phyloP scores from a whole-genome alignment of 2,888 invertebrate genomes.

The Xestia ashworthii region DNA sequence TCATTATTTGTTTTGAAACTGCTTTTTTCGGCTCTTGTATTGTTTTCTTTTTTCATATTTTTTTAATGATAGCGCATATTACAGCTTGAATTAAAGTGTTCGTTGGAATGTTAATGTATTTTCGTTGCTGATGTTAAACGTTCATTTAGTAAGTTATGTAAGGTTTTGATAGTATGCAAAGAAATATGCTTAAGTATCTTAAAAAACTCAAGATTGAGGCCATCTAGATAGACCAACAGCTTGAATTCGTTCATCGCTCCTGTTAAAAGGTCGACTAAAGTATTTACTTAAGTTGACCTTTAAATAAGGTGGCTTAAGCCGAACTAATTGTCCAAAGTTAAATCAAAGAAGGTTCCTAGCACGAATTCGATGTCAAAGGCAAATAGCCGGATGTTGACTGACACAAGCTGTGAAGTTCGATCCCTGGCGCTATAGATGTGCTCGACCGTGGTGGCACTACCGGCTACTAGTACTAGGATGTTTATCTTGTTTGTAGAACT shows the following conservation, averaged over 20 bases:
- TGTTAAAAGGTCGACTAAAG: not conserved
- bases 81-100: too few relatives aligned
- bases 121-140: not conserved
- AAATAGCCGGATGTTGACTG: conserved; percentile 5
- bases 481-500: not conserved
- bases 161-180: too few relatives aligned
- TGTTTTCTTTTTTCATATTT: too few relatives aligned
- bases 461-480: not conserved
- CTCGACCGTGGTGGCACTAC: too few relatives aligned
- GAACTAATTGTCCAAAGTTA: not conserved
- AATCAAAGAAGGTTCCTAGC: not conserved
- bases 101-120: too few relatives aligned
- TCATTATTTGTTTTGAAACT: not conserved
- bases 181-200: too few relatives aligned
- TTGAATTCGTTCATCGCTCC: not conserved
- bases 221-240: too few relatives aligned
- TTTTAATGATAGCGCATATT: too few relatives aligned
- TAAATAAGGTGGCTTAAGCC: not conserved
- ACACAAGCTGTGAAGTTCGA: not conserved
- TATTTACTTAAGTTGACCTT: not conserved
- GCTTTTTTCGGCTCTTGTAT: not conserved
- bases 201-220: too few relatives aligned
- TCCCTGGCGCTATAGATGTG: not conserved
- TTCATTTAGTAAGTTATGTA: not conserved
- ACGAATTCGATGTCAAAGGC: not conserved